Evolutionary conservation across 2,113 vertebrate species (phyloP).

Genomic region (Rhinogobius similis): DNA sequence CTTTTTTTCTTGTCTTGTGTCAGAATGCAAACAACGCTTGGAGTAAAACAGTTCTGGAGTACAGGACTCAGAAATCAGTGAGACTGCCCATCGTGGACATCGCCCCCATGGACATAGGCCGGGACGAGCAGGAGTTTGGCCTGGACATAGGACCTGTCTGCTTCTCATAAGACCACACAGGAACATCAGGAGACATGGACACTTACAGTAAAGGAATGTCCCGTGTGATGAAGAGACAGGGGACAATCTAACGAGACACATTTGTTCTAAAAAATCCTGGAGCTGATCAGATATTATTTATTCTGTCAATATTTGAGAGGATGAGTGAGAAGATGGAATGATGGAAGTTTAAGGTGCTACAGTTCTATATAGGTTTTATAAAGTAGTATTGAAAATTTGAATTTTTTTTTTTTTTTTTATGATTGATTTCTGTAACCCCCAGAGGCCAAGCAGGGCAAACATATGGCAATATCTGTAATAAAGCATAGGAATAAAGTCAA

Average conservation of each 20-base stretch:
- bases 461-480: slow-evolving; percentile 29
- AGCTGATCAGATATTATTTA: slow-evolving; percentile 43
- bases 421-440: slow-evolving; percentile 23
- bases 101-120: slow-evolving; percentile 90
- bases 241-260: background rate
- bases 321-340: slow-evolving; percentile 9
- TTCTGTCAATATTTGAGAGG: slow-evolving; percentile 31
- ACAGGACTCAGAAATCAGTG: slow-evolving; percentile 89
- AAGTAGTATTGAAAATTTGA: background rate
- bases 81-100: slow-evolving; percentile 91
- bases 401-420: background rate
- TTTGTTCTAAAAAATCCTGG: background rate
- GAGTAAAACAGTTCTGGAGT: slow-evolving; percentile 90
- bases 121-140: slow-evolving; percentile 91
- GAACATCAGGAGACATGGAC: slow-evolving; percentile 8
- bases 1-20: background rate
- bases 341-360: background rate
- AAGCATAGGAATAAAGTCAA: slow-evolving; percentile 31
- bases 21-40: slow-evolving; percentile 83
- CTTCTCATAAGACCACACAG: slow-evolving; percentile 84
- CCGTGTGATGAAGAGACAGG: slow-evolving; percentile 5
- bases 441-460: slow-evolving; percentile 21
- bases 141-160: slow-evolving; percentile 93
- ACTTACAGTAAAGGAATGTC: slow-evolving; percentile 4
- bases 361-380: background rate